These are phyloP conservation scores for Metalampra italica DNA, from an alignment of 2,888 invertebrate species.

Conservation along the genomic window DNA sequence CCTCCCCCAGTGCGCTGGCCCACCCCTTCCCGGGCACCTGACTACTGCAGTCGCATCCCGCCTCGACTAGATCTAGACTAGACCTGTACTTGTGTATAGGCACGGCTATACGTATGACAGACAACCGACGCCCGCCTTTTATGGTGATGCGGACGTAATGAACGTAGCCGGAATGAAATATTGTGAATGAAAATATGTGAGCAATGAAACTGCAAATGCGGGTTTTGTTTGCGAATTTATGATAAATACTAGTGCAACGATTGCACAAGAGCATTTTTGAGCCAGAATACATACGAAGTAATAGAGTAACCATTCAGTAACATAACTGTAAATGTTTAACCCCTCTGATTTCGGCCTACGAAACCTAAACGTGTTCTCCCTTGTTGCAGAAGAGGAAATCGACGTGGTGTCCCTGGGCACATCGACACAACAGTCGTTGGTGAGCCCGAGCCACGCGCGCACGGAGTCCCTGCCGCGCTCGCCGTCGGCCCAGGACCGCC, in stretches of 20 bases:
- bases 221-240: constrained; percentile 17
- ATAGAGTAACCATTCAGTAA: too few species aligned
- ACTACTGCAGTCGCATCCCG: constrained; percentile 72
- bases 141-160: constrained; percentile 59
- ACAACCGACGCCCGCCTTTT: constrained; percentile 60
- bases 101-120: constrained; percentile 39
- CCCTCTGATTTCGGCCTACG: background rate
- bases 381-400: constrained; percentile 89
- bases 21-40: constrained; percentile 58
- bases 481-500: constrained; percentile 83
- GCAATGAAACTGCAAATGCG: constrained; percentile 38
- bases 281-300: background rate
- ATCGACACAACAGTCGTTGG: constrained; percentile 42
- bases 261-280: too few species aligned
- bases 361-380: constrained; percentile 39
- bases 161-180: constrained; percentile 31
- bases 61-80: constrained; percentile 54
- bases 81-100: constrained; percentile 44
- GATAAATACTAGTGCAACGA: background rate
- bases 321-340: background rate
- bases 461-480: constrained; percentile 80
- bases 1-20: constrained; percentile 43
- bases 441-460: constrained; percentile 47
- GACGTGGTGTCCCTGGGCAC: constrained; percentile 87
- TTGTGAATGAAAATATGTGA: constrained; percentile 51